Evolutionary conservation across 2,797 vertebrate genomes (phyloP).

Genomic region (Anguilla anguilla): DNA sequence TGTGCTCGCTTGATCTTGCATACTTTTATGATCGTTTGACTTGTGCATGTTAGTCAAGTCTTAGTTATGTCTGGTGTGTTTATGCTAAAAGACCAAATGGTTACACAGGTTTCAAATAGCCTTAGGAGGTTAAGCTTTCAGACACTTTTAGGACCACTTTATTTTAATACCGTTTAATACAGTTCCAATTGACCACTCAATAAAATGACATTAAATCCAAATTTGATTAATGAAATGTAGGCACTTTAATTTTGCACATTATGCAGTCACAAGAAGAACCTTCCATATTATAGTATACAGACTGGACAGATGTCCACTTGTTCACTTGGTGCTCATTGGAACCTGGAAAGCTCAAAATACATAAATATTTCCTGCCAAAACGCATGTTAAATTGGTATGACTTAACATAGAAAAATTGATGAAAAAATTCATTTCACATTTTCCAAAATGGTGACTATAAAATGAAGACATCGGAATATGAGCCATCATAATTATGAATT

Average conservation of each 20-base stretch:
- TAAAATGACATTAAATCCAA: conserved; percentile 7
- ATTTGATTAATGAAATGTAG: conserved; percentile 11
- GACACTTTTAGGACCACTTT: not conserved
- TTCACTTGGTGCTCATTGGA: not conserved
- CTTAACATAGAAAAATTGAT: not conserved
- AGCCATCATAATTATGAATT: not conserved
- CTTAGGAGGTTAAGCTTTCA: not conserved
- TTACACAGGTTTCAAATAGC: too few relatives aligned
- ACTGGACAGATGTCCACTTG: not conserved
- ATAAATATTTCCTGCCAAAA: not conserved
- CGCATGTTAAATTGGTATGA: not conserved
- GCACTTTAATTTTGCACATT: conserved; percentile 33
- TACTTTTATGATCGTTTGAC: too few relatives aligned
- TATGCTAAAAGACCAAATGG: too few relatives aligned
- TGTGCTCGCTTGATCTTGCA: too few relatives aligned
- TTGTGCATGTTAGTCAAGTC: too few relatives aligned
- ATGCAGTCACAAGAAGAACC: not conserved
- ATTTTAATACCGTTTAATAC: not conserved
- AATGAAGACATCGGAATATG: not conserved
- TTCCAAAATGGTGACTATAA: not conserved
- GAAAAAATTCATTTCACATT: not conserved
- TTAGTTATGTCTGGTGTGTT: too few relatives aligned
- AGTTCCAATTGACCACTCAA: not conserved
- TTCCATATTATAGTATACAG: not conserved
- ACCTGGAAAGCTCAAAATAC: not conserved